Evolutionary conservation across 2,113 vertebrate species (phyloP), one percentile per base, ranked within the genome.

Genomic region (Procavia capensis): DNA sequence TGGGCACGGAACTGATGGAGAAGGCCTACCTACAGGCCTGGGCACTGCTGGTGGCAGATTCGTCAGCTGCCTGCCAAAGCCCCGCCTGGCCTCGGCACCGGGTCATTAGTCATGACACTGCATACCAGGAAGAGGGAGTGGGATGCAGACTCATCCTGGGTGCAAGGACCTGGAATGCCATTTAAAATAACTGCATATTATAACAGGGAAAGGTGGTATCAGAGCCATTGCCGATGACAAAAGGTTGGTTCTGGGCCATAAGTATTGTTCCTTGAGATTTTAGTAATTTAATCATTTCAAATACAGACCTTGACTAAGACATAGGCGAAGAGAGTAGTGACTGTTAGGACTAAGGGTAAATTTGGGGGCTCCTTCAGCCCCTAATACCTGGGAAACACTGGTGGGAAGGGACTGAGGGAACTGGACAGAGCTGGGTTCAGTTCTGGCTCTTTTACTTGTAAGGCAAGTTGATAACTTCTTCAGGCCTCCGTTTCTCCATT

Each of bases 81-180:
- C 63, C 36, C 29, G 54, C 85, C 82, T 70, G 92, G 54, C 61
- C 90, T 86, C 63, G 3, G 1, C 45, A 45, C 85, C 72, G n/a
- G 6, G 4, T 88, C 45, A 16, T 88, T 89, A 16, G 8, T 94
- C 86, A 81, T 41, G 50, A 45, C 47, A 92, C 41, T 88, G 94
- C 96, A 50, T 50, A n/a, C 79, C 95, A 93, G 88, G 92, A 93
- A 93, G 45, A 81, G 50, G 88, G 54, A 95, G 20, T 20, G 91
- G 2, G 84, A 81, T 24, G 61, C 70, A 54, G 63, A 43, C 96
- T 79, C 9, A 66, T 61, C 79, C 47, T 78, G 54, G 36, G 83
- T 19, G 31, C 41, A 45, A 75, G 54, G 89, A 79, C 11, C 14
- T 1, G 74, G 61, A 91, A 95, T 64, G 6, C 68, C 11, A 31